These are phyloP conservation scores for Balanococcus diminutus DNA, from an alignment of 2,888 invertebrate species.

Conservation along the genomic window DNA sequence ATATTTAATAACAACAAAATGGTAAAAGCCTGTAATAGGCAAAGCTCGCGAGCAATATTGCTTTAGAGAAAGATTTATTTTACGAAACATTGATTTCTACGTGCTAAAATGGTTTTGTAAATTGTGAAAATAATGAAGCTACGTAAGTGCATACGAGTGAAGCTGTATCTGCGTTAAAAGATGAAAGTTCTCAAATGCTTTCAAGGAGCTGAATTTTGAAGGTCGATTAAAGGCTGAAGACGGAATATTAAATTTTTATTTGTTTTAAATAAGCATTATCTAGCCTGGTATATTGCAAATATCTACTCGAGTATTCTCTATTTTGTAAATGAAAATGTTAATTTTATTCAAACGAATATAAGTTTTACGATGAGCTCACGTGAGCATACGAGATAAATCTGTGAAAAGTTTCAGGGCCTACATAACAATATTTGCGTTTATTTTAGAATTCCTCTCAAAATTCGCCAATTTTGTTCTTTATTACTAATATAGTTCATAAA, in stretches of 20 bases:
- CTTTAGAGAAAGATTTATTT: constrained; percentile 8
- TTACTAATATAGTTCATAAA: too few species aligned
- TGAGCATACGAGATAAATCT: background rate
- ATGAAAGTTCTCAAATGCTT: background rate
- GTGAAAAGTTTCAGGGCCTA: background rate
- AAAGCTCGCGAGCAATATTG: background rate
- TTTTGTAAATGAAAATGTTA: background rate
- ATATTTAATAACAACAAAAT: constrained; percentile 23
- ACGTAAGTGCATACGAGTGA: background rate
- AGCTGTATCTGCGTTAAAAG: background rate
- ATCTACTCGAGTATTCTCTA: background rate
- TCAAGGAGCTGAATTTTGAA: too few species aligned
- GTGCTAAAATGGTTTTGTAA: constrained; percentile 28
- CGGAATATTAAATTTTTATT: too few species aligned
- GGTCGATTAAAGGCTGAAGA: background rate
- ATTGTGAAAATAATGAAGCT: constrained; percentile 10
- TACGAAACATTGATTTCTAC: constrained; percentile 20
- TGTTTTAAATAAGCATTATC: too few species aligned
- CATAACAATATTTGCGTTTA: background rate
- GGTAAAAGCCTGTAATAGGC: constrained; percentile 27
- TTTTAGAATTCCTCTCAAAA: background rate
- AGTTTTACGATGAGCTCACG: background rate
- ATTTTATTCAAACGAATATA: constrained; percentile 14
- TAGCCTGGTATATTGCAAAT: too few species aligned
- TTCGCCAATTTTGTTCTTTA: too few species aligned